A percentile compares a stretch with the other conserved stretches of the same genome.
These are phyloP conservation scores for Megaceryle alcyon DNA, from an alignment of 2,797 vertebrate species.

Conservation along the genomic window DNA sequence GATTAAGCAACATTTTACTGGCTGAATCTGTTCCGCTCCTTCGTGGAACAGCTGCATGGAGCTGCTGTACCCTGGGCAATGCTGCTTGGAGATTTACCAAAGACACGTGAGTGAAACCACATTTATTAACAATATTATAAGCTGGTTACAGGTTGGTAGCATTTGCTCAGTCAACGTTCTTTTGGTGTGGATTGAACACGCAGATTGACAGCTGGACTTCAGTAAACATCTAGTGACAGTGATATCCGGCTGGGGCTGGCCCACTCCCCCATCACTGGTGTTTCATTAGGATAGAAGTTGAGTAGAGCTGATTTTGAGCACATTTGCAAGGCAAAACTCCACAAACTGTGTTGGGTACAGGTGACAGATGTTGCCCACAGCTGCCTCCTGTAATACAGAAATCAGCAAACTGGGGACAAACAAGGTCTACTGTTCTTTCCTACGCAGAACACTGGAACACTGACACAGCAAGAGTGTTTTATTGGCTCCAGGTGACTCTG, in stretches of 20 bases:
- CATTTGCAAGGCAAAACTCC: neutral
- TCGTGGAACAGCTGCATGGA: neutral
- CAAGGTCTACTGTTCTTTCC: neutral
- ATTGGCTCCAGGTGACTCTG: neutral
- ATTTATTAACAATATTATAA: neutral
- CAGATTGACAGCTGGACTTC: neutral
- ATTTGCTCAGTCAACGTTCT: neutral
- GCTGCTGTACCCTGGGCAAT: neutral
- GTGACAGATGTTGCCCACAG: slow-evolving; percentile 13
- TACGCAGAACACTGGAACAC: neutral
- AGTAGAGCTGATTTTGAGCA: neutral
- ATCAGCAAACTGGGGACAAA: neutral
- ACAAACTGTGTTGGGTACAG: neutral
- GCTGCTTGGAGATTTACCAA: neutral
- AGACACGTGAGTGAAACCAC: fast-evolving
- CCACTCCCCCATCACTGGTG: neutral
- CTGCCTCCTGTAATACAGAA: neutral
- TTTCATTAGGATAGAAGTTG: neutral
- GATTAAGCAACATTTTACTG: neutral
- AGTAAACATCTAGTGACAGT: neutral
- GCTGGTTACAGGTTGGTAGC: neutral
- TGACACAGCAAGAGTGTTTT: neutral
- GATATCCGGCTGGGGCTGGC: neutral
- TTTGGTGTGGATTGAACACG: neutral
- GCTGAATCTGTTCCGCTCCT: neutral